A percentile compares a stretch with the other conserved stretches of the same genome.
Evolutionary conservation across 2,888 invertebrate genomes (phyloP).

Genomic region (Ecdyonurus torrentis): DNA sequence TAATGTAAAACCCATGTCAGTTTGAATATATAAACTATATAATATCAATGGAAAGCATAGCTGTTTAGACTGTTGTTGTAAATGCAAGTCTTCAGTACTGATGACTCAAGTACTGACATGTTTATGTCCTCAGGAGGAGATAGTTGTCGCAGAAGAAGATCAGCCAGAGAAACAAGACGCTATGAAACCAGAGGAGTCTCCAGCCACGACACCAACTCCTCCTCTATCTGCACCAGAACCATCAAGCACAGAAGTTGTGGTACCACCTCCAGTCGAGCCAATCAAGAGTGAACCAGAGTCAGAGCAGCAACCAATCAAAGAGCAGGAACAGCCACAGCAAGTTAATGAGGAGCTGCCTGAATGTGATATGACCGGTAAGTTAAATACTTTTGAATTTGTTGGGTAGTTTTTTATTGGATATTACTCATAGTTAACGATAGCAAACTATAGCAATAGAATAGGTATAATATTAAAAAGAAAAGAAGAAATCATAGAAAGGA

Average conservation of each 20-base stretch:
- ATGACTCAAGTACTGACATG: too few relatives aligned
- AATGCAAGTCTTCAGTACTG: too few relatives aligned
- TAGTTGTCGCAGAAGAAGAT: neutral
- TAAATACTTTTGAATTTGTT: too few relatives aligned
- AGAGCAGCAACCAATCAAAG: slow-evolving; percentile 4
- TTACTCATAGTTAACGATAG: too few relatives aligned
- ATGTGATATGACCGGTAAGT: slow-evolving; percentile 2
- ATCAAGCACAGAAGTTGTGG: neutral
- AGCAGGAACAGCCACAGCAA: neutral
- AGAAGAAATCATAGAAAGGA: too few relatives aligned
- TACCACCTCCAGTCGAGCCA: neutral
- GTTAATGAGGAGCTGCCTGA: neutral
- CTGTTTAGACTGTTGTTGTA: too few relatives aligned
- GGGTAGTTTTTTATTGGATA: too few relatives aligned
- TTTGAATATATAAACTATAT: too few relatives aligned
- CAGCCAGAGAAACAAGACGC: slow-evolving; percentile 8
- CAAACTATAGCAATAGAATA: too few relatives aligned
- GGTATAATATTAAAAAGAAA: too few relatives aligned
- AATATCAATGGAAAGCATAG: too few relatives aligned
- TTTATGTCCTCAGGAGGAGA: neutral
- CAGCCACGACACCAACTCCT: slow-evolving; percentile 14
- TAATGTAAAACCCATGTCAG: too few relatives aligned
- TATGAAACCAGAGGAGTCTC: slow-evolving; percentile 20
- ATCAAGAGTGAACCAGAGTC: neutral
- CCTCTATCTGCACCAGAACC: neutral